A percentile compares a stretch with the other conserved stretches of the same genome.
These are phyloP conservation scores for Resseliella maxima DNA, from an alignment of 2,888 invertebrate genomes.

Conservation along the genomic window DNA sequence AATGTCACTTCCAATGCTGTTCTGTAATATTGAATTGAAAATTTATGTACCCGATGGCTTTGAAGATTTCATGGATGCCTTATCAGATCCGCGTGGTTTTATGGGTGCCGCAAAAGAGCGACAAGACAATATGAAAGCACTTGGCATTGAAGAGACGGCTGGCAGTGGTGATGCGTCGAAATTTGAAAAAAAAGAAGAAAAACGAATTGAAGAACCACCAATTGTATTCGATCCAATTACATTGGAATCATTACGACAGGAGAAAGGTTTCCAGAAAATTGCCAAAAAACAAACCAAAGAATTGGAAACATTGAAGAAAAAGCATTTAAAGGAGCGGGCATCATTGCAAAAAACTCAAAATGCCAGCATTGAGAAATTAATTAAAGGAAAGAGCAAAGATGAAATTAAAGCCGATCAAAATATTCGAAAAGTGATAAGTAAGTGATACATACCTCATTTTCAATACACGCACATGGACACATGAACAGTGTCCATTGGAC, in stretches of 20 bases:
- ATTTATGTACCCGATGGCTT: conserved; percentile 99
- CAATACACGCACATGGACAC: too few relatives aligned
- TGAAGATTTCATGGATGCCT: conserved; percentile 97
- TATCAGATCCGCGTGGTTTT: conserved; percentile 94
- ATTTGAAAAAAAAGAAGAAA: conserved; percentile 80
- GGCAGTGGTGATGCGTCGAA: conserved; percentile 74
- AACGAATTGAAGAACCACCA: conserved; percentile 72
- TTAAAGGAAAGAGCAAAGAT: conserved; percentile 91
- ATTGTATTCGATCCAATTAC: conserved; percentile 92
- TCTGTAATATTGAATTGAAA: conserved; percentile 98
- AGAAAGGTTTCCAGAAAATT: conserved; percentile 92
- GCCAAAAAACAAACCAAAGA: conserved; percentile 97
- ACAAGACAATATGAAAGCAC: conserved; percentile 91
- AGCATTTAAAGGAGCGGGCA: conserved; percentile 92
- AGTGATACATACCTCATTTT: too few relatives aligned
- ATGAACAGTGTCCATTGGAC: too few relatives aligned
- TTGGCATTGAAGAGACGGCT: conserved; percentile 88
- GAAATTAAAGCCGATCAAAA: conserved; percentile 82
- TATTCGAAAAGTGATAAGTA: conserved; percentile 85
- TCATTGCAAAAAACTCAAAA: conserved; percentile 93
- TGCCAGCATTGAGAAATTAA: conserved; percentile 89
- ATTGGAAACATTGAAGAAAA: conserved; percentile 88
- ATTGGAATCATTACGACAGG: conserved; percentile 84
- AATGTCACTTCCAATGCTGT: conserved; percentile 98
- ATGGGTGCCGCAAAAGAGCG: conserved; percentile 88